phyloP scores from a whole-genome alignment of 2,113 vertebrate species.

The Daphoenositta chrysoptera region DNA sequence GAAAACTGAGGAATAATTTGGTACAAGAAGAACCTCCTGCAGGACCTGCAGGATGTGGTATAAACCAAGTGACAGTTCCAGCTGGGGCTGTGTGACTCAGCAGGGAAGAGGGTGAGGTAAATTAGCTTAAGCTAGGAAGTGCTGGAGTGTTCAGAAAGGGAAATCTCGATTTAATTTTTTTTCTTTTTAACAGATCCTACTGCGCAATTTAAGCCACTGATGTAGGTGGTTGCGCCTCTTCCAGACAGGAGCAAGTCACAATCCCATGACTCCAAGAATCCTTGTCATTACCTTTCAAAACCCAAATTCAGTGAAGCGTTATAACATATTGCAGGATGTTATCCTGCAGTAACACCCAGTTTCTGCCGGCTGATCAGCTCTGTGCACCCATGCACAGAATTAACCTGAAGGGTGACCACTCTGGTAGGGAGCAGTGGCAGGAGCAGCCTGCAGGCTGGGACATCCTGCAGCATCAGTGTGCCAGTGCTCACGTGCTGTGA shows the following conservation, averaged over 20 bases:
- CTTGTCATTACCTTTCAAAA: background rate
- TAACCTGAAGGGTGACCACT: accelerated
- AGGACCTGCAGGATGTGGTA: background rate
- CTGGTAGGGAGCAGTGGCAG: background rate
- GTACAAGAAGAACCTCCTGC: background rate
- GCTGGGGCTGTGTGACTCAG: background rate
- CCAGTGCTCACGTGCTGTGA: background rate
- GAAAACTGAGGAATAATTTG: background rate
- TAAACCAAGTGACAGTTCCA: background rate
- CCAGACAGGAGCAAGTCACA: background rate
- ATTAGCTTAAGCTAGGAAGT: background rate
- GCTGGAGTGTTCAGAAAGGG: background rate
- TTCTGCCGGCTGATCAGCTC: background rate
- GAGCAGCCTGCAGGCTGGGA: background rate
- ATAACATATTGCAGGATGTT: background rate
- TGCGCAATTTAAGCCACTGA: background rate
- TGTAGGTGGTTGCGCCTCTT: background rate
- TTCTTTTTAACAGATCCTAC: background rate
- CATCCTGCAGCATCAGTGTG: background rate
- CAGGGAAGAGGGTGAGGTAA: background rate
- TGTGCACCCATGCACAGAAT: too few relatives aligned
- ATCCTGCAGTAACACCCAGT: background rate
- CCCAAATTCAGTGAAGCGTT: background rate
- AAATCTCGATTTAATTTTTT: background rate
- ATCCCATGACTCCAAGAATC: background rate